Evolutionary conservation across 2,113 vertebrate genomes (phyloP), one percentile per base, ranked within the genome.

Genomic region (Halichoerus grypus): DNA sequence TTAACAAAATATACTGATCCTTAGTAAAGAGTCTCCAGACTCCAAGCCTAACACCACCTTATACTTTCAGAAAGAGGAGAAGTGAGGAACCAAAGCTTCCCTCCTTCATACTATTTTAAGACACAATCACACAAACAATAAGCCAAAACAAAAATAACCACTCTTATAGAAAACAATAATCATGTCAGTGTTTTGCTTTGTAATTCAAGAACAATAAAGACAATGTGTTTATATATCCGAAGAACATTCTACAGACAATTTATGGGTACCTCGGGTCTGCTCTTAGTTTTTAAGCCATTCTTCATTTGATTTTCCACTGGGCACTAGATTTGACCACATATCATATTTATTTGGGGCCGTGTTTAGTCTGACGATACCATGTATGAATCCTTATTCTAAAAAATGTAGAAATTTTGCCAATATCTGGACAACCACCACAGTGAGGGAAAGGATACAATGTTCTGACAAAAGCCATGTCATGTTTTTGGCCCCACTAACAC

Each of bases 241-340:
- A 84, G 80, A 36, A 67, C 5, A 42, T 36, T 69, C 65, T 80
- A 59, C 71, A 77, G 53, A 84, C 7, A 80, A 85, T 31, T 39
- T 10, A 84, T 10, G 36, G 5, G 5, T 16, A 28, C 8, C 42
- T 36, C 22, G 0, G 42, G n/a, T 42, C 51, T 72, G 10, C 18
- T 46, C 57, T 55, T 53, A 53, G 39, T 42, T 69, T 89, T 93
- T 14, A 92, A 72, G 63, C 31, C 24, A 83, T 19, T 69, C 36
- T 85, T 94, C 22, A 55, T n/a, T 94, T 61, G 24, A 22, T 46
- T 96, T 93, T 61, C 36, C n/a, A 88, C 14, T 51, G 21, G 91
- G 69, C 15, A 7, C 36, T 16, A 55, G 33, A 77, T 39, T 13
- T 46, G 65, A 61, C 28, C 57, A 57, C n/a, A 15, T 4, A 24